Evolutionary conservation across 1,140 invertebrate genomes (phyloP), one percentile per base, ranked within the genome.

Genomic region (Drosophila ogumai): DNA sequence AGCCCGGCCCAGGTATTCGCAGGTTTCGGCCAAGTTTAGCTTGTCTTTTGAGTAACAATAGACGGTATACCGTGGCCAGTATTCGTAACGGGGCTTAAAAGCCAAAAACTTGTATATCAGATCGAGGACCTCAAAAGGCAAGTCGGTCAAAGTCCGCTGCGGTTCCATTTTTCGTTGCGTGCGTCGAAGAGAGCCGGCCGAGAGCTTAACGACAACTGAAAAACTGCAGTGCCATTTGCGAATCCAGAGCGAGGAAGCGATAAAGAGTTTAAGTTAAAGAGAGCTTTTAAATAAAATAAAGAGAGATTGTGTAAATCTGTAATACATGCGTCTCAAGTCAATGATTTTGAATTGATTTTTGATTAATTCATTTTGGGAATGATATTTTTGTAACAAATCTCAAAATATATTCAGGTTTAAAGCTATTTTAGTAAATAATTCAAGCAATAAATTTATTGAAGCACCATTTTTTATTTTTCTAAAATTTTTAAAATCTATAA

Each of bases 81-180:
- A 28, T 28, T 28, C 6, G 7, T 54, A 19, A 7, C 0, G 6
- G 3, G 19, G 19, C 32, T 0, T 22, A 3, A 2, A 6, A 0
- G 32, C 32, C 32, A 54, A 17, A 22, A 7, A 32, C 32, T 15
- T 22, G 19, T n/a, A 54, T 22, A 54, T 36, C 17, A 36, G 32
- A 22, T 54, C 50, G 7, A 54, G 32, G 12, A 36, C 50, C 32
- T 54, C 50, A 4, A 54, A 54, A 19, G 50, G 50, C 13, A 54
- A 9, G 32, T 54, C 50, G 19, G 50, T 54, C 10, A 54, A 15
- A 15, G 50, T 54, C 7, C 32, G 32, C 32, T 36, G 50, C 13
- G 19, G 50, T 10, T 31, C 25, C 50, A 36, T 22, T 12, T 5
- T 19, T 19, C 50, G 17, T 15, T 36, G 50, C 50, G 31, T 54